Conservation (phyloP, 2,797 vertebrate genomes). For the Xenops minutus region DNA sequence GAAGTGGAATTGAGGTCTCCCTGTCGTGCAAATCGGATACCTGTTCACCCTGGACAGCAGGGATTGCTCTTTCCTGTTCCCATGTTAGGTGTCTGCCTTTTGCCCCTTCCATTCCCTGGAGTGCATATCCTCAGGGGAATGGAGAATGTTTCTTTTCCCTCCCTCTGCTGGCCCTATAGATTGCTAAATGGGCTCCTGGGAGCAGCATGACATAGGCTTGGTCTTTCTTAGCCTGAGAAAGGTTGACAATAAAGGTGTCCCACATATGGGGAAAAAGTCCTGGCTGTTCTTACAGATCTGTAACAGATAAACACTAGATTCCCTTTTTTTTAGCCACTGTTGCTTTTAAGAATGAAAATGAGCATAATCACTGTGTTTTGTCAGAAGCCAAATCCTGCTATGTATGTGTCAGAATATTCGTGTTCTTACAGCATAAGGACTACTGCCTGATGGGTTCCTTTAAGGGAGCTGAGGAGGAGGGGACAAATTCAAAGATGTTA, state of each 20-base stretch:
- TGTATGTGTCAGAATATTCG: background rate
- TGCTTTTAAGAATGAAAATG: background rate
- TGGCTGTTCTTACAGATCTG: background rate
- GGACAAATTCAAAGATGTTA: background rate
- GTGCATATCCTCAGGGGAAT: background rate
- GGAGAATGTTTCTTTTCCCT: background rate
- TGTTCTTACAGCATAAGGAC: background rate
- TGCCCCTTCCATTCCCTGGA: background rate
- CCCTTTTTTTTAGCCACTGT: background rate
- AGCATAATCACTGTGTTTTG: background rate
- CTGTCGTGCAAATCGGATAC: background rate
- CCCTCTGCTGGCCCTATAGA: accelerated
- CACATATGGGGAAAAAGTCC: background rate
- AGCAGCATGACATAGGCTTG: background rate
- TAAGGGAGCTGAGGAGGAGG: background rate
- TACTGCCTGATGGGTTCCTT: background rate
- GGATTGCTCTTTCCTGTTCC: background rate
- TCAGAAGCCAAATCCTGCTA: background rate
- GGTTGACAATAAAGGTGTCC: background rate
- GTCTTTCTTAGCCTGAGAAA: background rate
- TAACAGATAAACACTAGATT: background rate
- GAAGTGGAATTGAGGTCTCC: background rate
- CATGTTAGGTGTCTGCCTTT: background rate
- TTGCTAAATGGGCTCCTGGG: background rate
- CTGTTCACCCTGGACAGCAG: background rate